Evolutionary conservation across 2,797 vertebrate species (phyloP).

Genomic region (Hapalemur alaotrensis): DNA sequence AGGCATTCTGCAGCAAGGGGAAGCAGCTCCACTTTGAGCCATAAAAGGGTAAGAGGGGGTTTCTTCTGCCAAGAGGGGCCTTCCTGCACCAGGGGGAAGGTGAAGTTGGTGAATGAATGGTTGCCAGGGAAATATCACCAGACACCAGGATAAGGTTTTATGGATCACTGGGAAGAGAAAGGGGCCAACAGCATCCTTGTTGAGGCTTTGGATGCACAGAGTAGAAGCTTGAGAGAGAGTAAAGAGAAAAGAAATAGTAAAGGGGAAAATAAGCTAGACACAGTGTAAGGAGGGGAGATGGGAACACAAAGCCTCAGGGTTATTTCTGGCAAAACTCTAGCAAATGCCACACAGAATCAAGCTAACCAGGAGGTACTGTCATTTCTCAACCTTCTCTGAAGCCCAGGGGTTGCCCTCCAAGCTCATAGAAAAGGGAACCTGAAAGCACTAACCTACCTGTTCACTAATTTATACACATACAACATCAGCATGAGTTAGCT

Average conservation of each 20-base stretch:
- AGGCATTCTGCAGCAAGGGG: not conserved
- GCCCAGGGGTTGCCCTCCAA: fast-evolving
- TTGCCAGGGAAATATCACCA: not conserved
- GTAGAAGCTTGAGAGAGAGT: not conserved
- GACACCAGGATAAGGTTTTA: not conserved
- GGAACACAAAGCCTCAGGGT: not conserved
- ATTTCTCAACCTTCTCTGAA: not conserved
- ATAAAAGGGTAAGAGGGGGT: not conserved
- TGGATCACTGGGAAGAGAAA: not conserved
- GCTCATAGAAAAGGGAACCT: not conserved
- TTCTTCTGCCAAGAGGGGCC: not conserved
- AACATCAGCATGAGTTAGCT: not conserved
- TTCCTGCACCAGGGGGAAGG: not conserved
- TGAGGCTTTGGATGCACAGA: not conserved
- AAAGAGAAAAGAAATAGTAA: not conserved
- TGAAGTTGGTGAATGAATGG: not conserved
- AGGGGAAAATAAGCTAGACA: not conserved
- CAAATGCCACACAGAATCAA: not conserved
- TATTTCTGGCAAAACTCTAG: not conserved
- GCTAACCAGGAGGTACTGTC: constrained; percentile 1
- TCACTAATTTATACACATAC: fast-evolving
- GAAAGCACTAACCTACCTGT: not conserved
- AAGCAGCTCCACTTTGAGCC: not conserved
- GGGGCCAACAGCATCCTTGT: not conserved
- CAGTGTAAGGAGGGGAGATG: not conserved